Evolutionary conservation across 1,140 invertebrate genomes (phyloP), one percentile per base, ranked within the genome.

Genomic region (Neodiprion lecontei): DNA sequence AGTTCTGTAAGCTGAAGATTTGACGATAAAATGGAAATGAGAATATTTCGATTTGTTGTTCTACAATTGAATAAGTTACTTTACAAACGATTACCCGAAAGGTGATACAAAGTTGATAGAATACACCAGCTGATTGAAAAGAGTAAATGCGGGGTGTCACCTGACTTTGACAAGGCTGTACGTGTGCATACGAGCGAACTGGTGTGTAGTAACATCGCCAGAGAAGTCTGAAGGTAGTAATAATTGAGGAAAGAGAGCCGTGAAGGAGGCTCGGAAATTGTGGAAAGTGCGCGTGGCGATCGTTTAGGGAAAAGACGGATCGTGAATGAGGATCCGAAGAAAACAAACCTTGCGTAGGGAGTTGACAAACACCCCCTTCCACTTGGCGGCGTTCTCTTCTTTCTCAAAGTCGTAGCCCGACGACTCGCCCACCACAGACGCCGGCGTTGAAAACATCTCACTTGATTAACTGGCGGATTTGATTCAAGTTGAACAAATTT

Each of bases 351-450:
- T 95, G 80, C 92, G 91, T 79, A 95, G 88, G 65, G 94, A 93
- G 82, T 92, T 92, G 82, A 95, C 92, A 88, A 97, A 95, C 61
- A 97, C 90, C 78, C 95, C 95, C 85, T 94, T 95, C 96, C 96
- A 98, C 91, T 96, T 96, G 78, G 91, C 91, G 77, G 91, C 91
- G 89, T 97, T 97, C 86, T 97, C 96, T 81, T 94, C 94, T 84
- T 95, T 95, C 83, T 93, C 92, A 87, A 97, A 97, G 89, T 97
- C 95, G 89, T 96, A 97, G 84, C 92, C 92, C 83, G 91, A 91
- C 82, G 90, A 90, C 88, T 93, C 92, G 82, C 90, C 87, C 78
- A 85, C 86, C 74, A 86, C 84, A 75, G 88, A 88, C 73, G 88
- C 87, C 79, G 90, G 86, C 80, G 89, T 89, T 75, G 89, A 88